phyloP scores from a whole-genome alignment of 1,140 invertebrate genomes.

The Diploscapter pachys region DNA sequence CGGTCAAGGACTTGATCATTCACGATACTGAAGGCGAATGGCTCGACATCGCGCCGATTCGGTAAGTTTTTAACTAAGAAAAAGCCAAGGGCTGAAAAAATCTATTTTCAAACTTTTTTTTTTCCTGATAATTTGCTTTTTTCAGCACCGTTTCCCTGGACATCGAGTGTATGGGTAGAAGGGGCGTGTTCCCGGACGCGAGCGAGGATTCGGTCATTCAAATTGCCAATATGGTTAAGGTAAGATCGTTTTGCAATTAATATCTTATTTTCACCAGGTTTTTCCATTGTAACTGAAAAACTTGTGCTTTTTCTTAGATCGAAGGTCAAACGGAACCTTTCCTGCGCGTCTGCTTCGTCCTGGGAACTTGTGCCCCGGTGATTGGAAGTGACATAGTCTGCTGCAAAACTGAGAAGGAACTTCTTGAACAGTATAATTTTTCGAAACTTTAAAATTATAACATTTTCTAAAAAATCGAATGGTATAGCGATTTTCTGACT shows the following conservation, averaged over 20 bases:
- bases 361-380: constrained; percentile 90
- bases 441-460: no score
- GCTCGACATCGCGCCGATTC: constrained; percentile 81
- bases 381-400: constrained; percentile 84
- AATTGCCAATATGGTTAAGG: constrained; percentile 89
- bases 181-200: constrained; percentile 96
- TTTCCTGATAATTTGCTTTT: neutral
- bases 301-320: constrained; percentile 62
- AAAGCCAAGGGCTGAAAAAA: no score
- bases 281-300: no score
- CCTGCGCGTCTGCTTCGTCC: constrained; percentile 88
- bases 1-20: constrained; percentile 71
- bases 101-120: neutral
- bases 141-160: constrained; percentile 96
- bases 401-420: constrained; percentile 72
- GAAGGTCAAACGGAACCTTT: constrained; percentile 84
- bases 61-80: constrained; percentile 1
- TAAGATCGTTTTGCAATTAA: no score
- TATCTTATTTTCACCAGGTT: no score
- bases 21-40: constrained; percentile 83
- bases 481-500: neutral
- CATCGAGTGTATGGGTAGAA: constrained; percentile 96
- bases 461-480: no score
- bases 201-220: constrained; percentile 96
- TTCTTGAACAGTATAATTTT: constrained; percentile 61